Evolutionary conservation across 1,140 invertebrate species (phyloP), one percentile per base, ranked within the genome.

Genomic region (Aphelinus atriplicis): DNA sequence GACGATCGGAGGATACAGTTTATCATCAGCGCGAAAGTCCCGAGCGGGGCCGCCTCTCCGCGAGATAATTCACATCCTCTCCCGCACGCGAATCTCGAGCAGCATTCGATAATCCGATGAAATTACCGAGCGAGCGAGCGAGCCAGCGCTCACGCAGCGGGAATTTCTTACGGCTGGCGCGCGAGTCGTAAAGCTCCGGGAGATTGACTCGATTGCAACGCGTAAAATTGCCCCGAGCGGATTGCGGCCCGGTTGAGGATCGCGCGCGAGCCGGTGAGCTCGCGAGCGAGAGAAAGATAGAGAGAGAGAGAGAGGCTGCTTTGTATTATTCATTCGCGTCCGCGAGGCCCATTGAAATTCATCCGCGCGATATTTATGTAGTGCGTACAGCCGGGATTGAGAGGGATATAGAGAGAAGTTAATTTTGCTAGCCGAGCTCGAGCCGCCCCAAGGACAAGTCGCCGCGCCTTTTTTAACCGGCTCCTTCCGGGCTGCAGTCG

Each of bases 121-220:
- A 60, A 70, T 60, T 70, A 60, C 51, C 43, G 4, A 43, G 26
- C 6, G 26, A 65, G 48, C 26, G 26, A 26, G 26, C 26, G 26
- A 26, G 26, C 26, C 26, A 26, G 26, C 26, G 53, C 7, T 3
- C 7, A 26, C 43, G 47, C 7, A 68, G 56, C 55, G 45, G 43
- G 10, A 47, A 58, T 68, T 58, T 68, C 66, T 68, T 68, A 46
- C 48, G 3, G 26, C 26, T 26, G 26, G 26, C 26, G 26, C 26
- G 26, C 10, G 26, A 55, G 26, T 66, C 64, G 50, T 66, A 66
- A 55, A 55, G 26, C 64, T 55, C 50, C n/a, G 51, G 63, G n/a
- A 68, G 55, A 68, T 68, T 68, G 66, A 7, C 62, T 63, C 62
- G 62, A 63, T 63, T 63, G 62, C 62, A 62, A 7, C 66, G 66